Conservation (phyloP, 1,140 invertebrate species). For the Lepidurus arcticus region DNA sequence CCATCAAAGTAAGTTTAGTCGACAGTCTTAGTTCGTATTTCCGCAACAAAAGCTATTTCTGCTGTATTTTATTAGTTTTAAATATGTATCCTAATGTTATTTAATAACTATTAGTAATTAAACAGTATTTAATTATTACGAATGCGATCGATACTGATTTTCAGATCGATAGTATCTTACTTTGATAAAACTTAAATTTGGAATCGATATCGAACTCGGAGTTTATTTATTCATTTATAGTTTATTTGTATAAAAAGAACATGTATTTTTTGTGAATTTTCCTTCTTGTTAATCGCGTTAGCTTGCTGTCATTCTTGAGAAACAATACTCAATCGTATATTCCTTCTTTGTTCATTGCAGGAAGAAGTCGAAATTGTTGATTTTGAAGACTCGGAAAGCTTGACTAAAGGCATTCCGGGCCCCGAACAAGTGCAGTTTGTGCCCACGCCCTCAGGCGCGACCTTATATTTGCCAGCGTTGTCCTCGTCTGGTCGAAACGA, state of each 20-base stretch:
- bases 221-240: no score
- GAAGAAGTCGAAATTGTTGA: slow-evolving; percentile 32
- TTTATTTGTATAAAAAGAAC: no score
- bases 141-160: no score
- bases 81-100: background rate
- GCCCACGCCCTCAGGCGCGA: slow-evolving; percentile 42
- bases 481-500: slow-evolving; percentile 32
- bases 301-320: no score
- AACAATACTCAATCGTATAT: no score
- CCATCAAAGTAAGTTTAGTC: slow-evolving; percentile 51
- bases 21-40: background rate
- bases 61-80: background rate
- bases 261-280: no score
- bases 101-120: background rate
- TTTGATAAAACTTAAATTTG: no score
- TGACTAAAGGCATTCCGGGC: slow-evolving; percentile 60
- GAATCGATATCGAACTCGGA: no score
- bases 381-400: slow-evolving; percentile 51
- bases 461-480: slow-evolving; percentile 40
- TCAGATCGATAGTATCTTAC: no score
- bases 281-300: no score
- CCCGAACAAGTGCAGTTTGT: slow-evolving; percentile 52
- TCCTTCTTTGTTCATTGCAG: background rate
- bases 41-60: background rate
- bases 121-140: no score